Base-by-base conservation (phyloP, 2,113 vertebrate genomes). In the Chionodraco myersi region DNA sequence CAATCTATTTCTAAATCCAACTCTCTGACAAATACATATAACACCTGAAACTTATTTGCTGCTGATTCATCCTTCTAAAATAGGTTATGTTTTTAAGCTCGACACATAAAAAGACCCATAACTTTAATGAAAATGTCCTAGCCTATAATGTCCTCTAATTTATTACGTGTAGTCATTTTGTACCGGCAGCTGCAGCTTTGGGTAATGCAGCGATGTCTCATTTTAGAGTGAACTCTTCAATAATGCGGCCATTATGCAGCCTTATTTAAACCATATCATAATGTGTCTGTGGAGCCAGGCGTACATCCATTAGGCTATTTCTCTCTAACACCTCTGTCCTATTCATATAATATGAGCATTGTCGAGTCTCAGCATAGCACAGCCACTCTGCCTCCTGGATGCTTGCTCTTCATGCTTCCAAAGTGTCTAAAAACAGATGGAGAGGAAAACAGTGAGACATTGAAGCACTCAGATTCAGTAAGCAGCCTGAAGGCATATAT, bases 401-500 rank as follows among this genome's bases (percentile, higher is more conserved):
- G 93, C 12, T 91, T 82, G 75, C 71, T 88, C 87, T 93, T 94
- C 86, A 86, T 94, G 66, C 88, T 93, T 63, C 94, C 93, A 86
- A 94, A 94, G 88, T 93, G 84, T 90, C 92, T 94, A 89, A 73
- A 86, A 91, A 86, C 85, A 86, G 81, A 82, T 76, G 56, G 62
- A 84, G 77, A 75, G 81, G 57, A 48, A 82, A 83, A 45, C 30
- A 18, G 47, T 86, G 76, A 83, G 89, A 77, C 77, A 66, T 69
- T 11, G 71, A 83, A 65, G 80, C 82, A 66, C 77, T 88, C 72
- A 11, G 75, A 84, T 76, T 69, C 64, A 77, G 81, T 18, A 3
- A 70, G 59, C 73, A 77, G 89, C 90, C 85, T n/a, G 72, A 23
- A 83, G 85, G 85, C 84, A 54, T 85, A 79, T 75, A 81, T 61